Conservation (phyloP, 2,113 vertebrate genomes). For the Aspiorhynchus laticeps region DNA sequence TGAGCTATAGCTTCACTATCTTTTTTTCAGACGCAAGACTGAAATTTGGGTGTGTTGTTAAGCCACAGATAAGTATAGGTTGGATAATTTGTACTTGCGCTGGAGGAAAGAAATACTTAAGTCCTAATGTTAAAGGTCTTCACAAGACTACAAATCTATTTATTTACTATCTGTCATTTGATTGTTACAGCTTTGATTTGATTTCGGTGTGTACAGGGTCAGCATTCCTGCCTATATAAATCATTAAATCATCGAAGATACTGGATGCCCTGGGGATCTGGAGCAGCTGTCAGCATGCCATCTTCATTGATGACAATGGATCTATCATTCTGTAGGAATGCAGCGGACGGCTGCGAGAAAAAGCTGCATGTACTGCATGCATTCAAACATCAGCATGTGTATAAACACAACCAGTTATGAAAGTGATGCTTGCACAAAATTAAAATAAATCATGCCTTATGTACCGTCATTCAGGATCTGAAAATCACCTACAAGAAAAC, state of each 20-base stretch:
- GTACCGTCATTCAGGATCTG: not conserved
- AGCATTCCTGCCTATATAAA: slow-evolving; percentile 20
- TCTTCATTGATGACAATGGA: slow-evolving; percentile 20
- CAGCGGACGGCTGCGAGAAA: not conserved
- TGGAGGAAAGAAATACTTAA: slow-evolving; percentile 59
- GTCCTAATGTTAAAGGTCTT: slow-evolving; percentile 54
- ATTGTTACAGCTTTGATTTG: slow-evolving; percentile 54
- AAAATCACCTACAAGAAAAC: not conserved
- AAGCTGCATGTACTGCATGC: not conserved
- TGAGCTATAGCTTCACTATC: slow-evolving; percentile 28
- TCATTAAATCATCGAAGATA: slow-evolving; percentile 22
- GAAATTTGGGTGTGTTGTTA: slow-evolving; percentile 63
- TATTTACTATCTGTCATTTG: slow-evolving; percentile 44
- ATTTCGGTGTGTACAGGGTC: slow-evolving; percentile 20
- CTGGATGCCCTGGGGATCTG: slow-evolving; percentile 17
- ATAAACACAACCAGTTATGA: not conserved
- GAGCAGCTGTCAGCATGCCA: slow-evolving; percentile 19
- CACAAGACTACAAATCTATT: slow-evolving; percentile 35
- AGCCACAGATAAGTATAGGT: slow-evolving; percentile 61
- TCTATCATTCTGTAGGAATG: not conserved
- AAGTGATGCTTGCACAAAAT: not conserved
- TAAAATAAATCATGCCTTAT: not conserved
- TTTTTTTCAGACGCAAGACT: slow-evolving; percentile 53
- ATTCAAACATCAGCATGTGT: not conserved
- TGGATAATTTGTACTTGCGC: slow-evolving; percentile 58